Evolutionary conservation across 37 sponge, comb jelly and placozoan genomes (phyloP).

Genomic region (Petrosia ficiformis): DNA sequence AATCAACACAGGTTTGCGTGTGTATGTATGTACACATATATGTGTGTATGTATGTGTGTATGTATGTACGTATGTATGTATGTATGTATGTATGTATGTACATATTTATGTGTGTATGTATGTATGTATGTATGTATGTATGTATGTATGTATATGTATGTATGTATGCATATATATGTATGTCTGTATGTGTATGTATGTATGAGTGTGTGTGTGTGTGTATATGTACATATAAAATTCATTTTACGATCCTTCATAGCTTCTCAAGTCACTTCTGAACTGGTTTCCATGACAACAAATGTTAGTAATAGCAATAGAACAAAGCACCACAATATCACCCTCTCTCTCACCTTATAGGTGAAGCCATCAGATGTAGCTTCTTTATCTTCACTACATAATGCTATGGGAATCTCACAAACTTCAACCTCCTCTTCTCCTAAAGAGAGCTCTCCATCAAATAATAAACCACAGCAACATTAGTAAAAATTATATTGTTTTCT

Average conservation of each 20-base stretch:
- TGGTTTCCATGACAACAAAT: constrained; percentile 37
- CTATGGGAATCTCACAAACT: constrained; percentile 85
- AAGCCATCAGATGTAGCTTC: constrained; percentile 60
- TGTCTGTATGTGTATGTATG: no score
- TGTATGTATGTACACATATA: not conserved
- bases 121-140: no score
- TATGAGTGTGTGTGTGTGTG: not conserved
- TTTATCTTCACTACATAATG: constrained; percentile 44
- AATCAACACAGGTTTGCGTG: constrained; percentile 13
- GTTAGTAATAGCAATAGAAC: not conserved
- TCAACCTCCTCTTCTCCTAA: not conserved
- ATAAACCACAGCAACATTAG: no score
- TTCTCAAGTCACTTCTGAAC: constrained; percentile 2
- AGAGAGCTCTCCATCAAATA: no score
- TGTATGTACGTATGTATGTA: not conserved
- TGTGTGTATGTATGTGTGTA: not conserved
- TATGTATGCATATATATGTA: constrained; percentile 1
- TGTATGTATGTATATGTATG: not conserved
- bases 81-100: not conserved
- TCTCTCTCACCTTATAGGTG: constrained; percentile 26
- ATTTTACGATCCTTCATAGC: constrained; percentile 8
- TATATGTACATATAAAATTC: not conserved
- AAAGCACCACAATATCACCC: not conserved
- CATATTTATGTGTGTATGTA: constrained; percentile 9
- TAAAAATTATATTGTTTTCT: no score